Evolutionary conservation across 2,888 invertebrate species (phyloP), one percentile per base, ranked within the genome.

Genomic region (Pheosia gnoma): DNA sequence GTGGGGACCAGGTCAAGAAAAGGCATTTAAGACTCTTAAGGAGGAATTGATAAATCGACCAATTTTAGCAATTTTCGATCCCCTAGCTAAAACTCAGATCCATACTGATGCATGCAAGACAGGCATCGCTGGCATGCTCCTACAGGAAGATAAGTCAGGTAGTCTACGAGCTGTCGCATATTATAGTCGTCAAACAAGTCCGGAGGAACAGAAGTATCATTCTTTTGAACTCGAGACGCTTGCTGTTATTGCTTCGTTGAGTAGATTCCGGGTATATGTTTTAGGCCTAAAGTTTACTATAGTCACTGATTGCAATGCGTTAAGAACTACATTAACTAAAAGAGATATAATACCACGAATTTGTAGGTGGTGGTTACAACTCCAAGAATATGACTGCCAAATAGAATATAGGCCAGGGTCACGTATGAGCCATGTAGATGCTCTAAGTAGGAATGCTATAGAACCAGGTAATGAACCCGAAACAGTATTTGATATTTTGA

Each of bases 371-470:
- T 68, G 62, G 63, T 59, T 72, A 36, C 60, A 66, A 3, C 68
- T 79, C 38, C 68, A 75, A 47, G 66, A 80, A 61, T 68, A 71
- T 49, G 68, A 64, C 65, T 78, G 49, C 58, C 60, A 59, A 59
- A 78, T 62, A 43, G 58, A 67, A 55, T 66, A 74, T 61, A 61
- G 66, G 41, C 60, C 70, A 5, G 70, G 69, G 62, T n/a, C 57
- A 53, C 53, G 47, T 0, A 70, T 72, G 69, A 39, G 61, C 2
- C 70, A 72, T 43, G 72, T 72, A 2, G 70, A 70, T 45, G 68
- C 72, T 3, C 49, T 58, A 11, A 58, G 58, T 58, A 36, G 58
- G 8, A 37, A 11, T 10, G 47, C 58, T 5, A 25, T 58, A 7
- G 51, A 5, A 3, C 4, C 38, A 11, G n/a, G 5, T 11, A 45